phyloP scores from a whole-genome alignment of 2,113 vertebrate genomes.

The Patagioenas fasciata region DNA sequence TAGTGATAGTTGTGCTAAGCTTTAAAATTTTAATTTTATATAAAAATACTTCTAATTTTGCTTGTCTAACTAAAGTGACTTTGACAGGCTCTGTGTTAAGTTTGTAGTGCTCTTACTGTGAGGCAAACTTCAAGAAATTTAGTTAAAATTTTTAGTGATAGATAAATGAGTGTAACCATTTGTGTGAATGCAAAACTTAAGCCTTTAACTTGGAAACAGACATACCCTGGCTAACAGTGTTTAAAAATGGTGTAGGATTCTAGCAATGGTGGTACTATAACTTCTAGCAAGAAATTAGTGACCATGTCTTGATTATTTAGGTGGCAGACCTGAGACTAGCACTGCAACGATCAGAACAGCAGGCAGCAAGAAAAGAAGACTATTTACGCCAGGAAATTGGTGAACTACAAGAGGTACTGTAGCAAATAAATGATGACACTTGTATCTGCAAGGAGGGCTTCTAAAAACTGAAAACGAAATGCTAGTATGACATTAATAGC shows the following conservation, averaged over 20 bases:
- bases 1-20: background rate
- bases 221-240: background rate
- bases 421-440: background rate
- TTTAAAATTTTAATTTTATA: background rate
- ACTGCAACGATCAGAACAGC: slow-evolving; percentile 91
- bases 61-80: background rate
- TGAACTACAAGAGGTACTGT: slow-evolving; percentile 91
- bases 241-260: background rate
- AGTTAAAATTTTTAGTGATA: background rate
- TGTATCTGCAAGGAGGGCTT: background rate
- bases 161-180: background rate
- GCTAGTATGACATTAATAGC: background rate
- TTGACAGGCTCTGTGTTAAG: background rate
- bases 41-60: background rate
- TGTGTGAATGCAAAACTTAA: background rate
- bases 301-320: slow-evolving; percentile 60
- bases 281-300: background rate
- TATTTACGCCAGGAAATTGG: slow-evolving; percentile 93
- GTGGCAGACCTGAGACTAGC: slow-evolving; percentile 91
- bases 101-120: background rate
- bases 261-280: background rate
- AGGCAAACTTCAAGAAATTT: background rate
- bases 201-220: background rate
- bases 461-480: background rate
- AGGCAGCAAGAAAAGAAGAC: slow-evolving; percentile 94